Evolutionary conservation across 2,888 invertebrate genomes (phyloP).

Genomic region (Hyppa rectilinea): DNA sequence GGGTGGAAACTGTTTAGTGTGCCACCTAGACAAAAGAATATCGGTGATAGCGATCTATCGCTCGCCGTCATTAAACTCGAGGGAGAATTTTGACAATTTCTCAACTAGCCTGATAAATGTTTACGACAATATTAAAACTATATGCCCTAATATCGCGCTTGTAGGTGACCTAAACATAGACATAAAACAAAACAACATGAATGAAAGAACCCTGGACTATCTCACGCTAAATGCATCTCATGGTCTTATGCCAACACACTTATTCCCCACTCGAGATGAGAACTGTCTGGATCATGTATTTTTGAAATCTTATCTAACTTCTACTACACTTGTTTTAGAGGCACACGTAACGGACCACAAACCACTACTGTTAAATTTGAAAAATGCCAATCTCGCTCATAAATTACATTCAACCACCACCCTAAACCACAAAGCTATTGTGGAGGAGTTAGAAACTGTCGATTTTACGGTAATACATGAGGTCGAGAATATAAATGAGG

Average conservation of each 20-base stretch:
- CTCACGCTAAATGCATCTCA: slow-evolving; percentile 21
- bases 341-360: slow-evolving; percentile 19
- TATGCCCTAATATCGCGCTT: slow-evolving; percentile 4
- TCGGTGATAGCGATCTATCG: slow-evolving; percentile 16
- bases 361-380: slow-evolving; percentile 5
- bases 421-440: slow-evolving; percentile 11
- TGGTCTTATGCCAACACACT: slow-evolving; percentile 13
- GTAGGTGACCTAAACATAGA: slow-evolving; percentile 23
- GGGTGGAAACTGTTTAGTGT: slow-evolving; percentile 15
- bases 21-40: slow-evolving; percentile 9
- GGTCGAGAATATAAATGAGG: not conserved
- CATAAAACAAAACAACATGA: slow-evolving; percentile 7
- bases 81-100: slow-evolving; percentile 17
- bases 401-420: not conserved
- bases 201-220: not conserved
- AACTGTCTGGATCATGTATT: slow-evolving; percentile 19
- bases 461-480: not conserved
- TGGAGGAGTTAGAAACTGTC: not conserved
- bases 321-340: slow-evolving; percentile 12
- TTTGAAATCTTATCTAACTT: not conserved
- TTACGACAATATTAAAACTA: slow-evolving; percentile 11
- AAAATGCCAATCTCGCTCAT: not conserved
- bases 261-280: slow-evolving; percentile 10
- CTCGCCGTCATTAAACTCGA: slow-evolving; percentile 13
- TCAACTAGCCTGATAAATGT: slow-evolving; percentile 18